Evolutionary conservation across 2,888 invertebrate genomes (phyloP), one percentile per base, ranked within the genome.

Genomic region (Xiphydria camelus): DNA sequence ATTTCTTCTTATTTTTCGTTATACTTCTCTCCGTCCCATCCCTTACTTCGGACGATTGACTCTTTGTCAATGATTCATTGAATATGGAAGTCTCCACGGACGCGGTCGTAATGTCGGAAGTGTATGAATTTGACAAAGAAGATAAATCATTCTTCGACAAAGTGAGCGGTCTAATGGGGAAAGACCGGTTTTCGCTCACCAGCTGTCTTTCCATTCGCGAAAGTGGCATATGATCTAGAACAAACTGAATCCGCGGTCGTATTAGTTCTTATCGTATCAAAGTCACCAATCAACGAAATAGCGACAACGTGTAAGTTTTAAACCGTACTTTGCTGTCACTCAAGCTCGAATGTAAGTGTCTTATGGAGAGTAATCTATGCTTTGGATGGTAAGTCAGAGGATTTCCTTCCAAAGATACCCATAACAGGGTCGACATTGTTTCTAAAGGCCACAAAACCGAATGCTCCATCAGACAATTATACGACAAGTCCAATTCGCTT

Each of bases 381-480:
- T 80, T 78, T 1, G 81, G 79, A 70, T 84, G 82, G 66, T 79
- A 84, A 41, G 79, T 78, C 12, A 87, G 60, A 1, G 87, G 86
- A 76, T 87, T 86, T 4, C 82, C 83, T 51, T 77, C 76, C 9
- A 86, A 72, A 55, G 79, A 80, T 7, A 87, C 61, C 65, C 77
- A 79, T 34, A 79, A 72, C 4, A 86, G 71, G 1, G 79, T 76
- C 2, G 79, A 68, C 53, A 86, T 75, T 33, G 79, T 77, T 35
- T 80, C 78, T 7, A 87, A 59, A 4, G 83, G 80, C 59, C 79
- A 70, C 7, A 87, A 69, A 25, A 72, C 70, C n/a, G 76, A 71
- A 64, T 86, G 86, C 50, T 85, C 81, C 9, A 82, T 63, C 43
- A 87, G 68, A 60, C 81, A 84, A 66, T 87, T 87, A 41, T 81